phyloP scores from a whole-genome alignment of 2,797 vertebrate species.

The Urosaurus nigricauda region DNA sequence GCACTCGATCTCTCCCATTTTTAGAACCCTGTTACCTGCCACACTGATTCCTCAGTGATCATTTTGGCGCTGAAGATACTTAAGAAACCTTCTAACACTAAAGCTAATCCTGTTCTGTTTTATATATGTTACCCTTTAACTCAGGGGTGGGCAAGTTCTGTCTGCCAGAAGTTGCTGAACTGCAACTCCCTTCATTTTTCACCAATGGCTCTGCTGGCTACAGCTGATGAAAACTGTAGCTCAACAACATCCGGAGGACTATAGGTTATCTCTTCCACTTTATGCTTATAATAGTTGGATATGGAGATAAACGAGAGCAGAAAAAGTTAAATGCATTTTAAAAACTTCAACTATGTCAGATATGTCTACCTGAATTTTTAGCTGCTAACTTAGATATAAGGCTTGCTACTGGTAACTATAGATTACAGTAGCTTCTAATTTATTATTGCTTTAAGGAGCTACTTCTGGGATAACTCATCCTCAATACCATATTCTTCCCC shows the following conservation, averaged over 20 bases:
- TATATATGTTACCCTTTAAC: too few species aligned
- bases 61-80: neutral
- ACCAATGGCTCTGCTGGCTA: too few species aligned
- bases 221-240: too few species aligned
- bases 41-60: neutral
- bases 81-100: neutral
- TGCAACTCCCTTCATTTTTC: too few species aligned
- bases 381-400: too few species aligned
- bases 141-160: too few species aligned
- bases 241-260: too few species aligned
- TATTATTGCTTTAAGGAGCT: neutral
- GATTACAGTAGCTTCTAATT: too few species aligned
- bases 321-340: neutral
- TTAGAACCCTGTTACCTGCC: neutral
- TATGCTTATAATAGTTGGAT: neutral
- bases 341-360: neutral
- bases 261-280: too few species aligned
- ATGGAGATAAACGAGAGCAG: neutral
- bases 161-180: too few species aligned
- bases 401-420: too few species aligned
- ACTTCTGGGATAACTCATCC: neutral
- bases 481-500: neutral
- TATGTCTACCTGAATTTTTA: neutral
- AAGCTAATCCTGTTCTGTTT: neutral
- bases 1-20: neutral